phyloP scores from a whole-genome alignment of 2,113 vertebrate species.

The Brachionichthys hirsutus region DNA sequence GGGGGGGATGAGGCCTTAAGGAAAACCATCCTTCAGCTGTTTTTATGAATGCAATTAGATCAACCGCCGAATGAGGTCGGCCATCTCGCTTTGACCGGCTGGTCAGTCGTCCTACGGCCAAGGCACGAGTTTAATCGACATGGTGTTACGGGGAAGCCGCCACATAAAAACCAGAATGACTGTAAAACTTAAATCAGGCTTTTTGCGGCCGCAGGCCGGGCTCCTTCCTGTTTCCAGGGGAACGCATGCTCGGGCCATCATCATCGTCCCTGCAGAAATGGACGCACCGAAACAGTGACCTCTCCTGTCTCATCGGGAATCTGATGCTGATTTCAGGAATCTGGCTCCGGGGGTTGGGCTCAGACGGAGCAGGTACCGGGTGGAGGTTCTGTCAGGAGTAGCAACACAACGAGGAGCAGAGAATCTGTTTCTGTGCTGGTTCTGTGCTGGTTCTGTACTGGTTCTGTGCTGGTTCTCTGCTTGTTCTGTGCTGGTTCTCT shows the following conservation, averaged over 20 bases:
- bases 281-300: slow-evolving; percentile 4
- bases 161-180: slow-evolving; percentile 8
- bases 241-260: slow-evolving; percentile 23
- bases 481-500: too few relatives aligned
- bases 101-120: slow-evolving; percentile 3
- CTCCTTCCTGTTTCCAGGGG: too few relatives aligned
- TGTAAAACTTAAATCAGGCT: slow-evolving; percentile 5
- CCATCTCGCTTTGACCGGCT: slow-evolving; percentile 2
- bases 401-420: too few relatives aligned
- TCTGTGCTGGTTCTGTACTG: too few relatives aligned
- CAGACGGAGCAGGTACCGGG: too few relatives aligned
- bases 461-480: too few relatives aligned
- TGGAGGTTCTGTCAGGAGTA: too few relatives aligned
- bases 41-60: slow-evolving; percentile 50
- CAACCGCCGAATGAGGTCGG: slow-evolving; percentile 36
- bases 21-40: slow-evolving; percentile 42
- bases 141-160: slow-evolving; percentile 3
- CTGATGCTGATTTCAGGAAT: too few relatives aligned
- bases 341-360: too few relatives aligned
- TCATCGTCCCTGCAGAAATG: neutral
- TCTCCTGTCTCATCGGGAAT: neutral
- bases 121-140: slow-evolving; percentile 37
- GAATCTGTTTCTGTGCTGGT: too few relatives aligned
- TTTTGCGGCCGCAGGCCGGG: slow-evolving; percentile 11
- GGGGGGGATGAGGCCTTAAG: slow-evolving; percentile 36